phyloP scores from a whole-genome alignment of 2,888 invertebrate genomes.

The Eutolmus rufibarbis region DNA sequence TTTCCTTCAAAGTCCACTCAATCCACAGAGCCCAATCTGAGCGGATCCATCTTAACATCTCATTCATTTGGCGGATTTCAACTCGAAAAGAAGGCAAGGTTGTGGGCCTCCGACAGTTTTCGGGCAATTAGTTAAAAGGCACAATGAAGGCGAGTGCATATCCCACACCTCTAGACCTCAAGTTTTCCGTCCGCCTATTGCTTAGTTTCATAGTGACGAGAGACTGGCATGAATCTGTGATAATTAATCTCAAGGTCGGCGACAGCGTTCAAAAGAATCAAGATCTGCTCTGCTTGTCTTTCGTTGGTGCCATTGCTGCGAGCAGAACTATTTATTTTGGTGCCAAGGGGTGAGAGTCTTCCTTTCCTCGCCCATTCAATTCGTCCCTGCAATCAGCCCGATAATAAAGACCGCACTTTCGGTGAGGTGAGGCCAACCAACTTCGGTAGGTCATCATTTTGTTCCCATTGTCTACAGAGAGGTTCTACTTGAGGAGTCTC shows the following conservation, averaged over 20 bases:
- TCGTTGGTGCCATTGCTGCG: background rate
- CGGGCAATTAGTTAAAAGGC: constrained; percentile 13
- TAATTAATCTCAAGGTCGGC: constrained; percentile 16
- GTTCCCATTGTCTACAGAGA: background rate
- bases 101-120: background rate
- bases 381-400: background rate
- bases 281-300: background rate
- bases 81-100: constrained; percentile 7
- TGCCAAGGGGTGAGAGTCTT: constrained; percentile 25
- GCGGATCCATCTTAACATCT: background rate
- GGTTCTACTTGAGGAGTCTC: constrained; percentile 1
- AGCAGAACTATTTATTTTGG: constrained; percentile 4
- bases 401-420: background rate
- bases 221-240: background rate
- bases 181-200: constrained; percentile 3
- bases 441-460: background rate
- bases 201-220: background rate
- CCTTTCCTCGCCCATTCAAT: constrained; percentile 6
- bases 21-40: background rate
- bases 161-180: constrained; percentile 2
- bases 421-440: background rate
- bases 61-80: background rate
- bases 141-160: background rate
- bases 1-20: background rate
- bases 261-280: background rate